phyloP scores from a whole-genome alignment of 2,888 invertebrate genomes.

The Andricus quercusramuli region DNA sequence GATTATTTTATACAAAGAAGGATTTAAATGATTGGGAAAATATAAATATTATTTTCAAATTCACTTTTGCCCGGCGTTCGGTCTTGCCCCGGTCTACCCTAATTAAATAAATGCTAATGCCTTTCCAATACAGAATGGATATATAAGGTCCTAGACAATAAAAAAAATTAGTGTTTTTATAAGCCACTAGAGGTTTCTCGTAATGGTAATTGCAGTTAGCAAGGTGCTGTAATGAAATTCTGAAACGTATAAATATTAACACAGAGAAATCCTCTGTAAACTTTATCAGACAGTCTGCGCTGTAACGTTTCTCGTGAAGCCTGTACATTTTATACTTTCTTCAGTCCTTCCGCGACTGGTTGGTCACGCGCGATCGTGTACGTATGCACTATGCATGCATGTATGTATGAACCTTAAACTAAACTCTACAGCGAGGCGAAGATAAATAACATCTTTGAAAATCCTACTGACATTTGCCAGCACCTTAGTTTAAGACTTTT shows the following conservation, averaged over 20 bases:
- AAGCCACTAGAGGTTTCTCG: neutral
- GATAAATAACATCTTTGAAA: slow-evolving; percentile 36
- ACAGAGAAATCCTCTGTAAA: slow-evolving; percentile 30
- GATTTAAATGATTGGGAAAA: too few relatives aligned
- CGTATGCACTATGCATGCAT: neutral
- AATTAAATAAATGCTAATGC: too few relatives aligned
- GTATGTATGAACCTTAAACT: neutral
- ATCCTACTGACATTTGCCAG: slow-evolving; percentile 29
- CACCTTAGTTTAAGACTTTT: slow-evolving; percentile 23
- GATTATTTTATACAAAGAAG: too few relatives aligned
- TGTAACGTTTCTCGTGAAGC: slow-evolving; percentile 23
- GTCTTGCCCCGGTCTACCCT: too few relatives aligned
- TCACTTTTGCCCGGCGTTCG: too few relatives aligned
- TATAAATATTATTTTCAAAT: too few relatives aligned
- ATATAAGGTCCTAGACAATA: too few relatives aligned
- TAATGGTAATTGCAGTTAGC: neutral
- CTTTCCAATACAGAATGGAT: too few relatives aligned
- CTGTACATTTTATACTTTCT: slow-evolving; percentile 30
- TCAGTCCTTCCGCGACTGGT: neutral
- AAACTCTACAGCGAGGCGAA: neutral
- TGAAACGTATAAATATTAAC: slow-evolving; percentile 1
- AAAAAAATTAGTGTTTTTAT: neutral
- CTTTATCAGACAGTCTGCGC: slow-evolving; percentile 3
- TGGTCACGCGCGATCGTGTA: slow-evolving; percentile 19
- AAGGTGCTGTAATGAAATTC: slow-evolving; percentile 24